phyloP scores from a whole-genome alignment of 2,888 invertebrate species.

The Atethmia centrago region DNA sequence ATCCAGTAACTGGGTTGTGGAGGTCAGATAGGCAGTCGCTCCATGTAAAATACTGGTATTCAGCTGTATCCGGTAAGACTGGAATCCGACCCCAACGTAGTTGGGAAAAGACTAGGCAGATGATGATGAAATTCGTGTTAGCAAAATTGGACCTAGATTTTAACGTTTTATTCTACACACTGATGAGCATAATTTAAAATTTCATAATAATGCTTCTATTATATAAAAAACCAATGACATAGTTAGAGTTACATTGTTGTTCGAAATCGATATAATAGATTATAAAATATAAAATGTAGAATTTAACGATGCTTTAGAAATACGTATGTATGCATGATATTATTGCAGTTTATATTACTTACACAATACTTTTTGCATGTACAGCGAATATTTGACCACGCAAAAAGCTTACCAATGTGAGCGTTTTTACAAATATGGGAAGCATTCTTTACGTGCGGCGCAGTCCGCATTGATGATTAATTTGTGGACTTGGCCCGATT shows the following conservation, averaged over 20 bases:
- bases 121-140: conserved; percentile 3
- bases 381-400: conserved; percentile 40
- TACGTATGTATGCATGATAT: conserved; percentile 12
- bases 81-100: no score
- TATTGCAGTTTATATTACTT: conserved; percentile 39
- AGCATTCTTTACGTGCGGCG: conserved; percentile 43
- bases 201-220: conserved; percentile 45
- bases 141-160: conserved; percentile 40
- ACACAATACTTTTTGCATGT: conserved; percentile 38
- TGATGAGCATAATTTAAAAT: conserved; percentile 32
- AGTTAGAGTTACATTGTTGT: conserved; percentile 14
- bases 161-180: conserved; percentile 15
- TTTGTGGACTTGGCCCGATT: conserved; percentile 50
- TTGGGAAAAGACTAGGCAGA: no score
- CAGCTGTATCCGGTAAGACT: no score
- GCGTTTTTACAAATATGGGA: conserved; percentile 49
- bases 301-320: conserved; percentile 33
- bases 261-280: conserved; percentile 26
- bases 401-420: conserved; percentile 31
- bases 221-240: conserved; percentile 41
- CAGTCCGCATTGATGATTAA: conserved; percentile 52
- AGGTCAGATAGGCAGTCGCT: no score
- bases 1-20: no score
- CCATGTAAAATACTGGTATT: no score
- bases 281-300: not conserved